These are phyloP conservation scores for Drosophila nigricruria DNA, from an alignment of 2,888 invertebrate species.

Conservation along the genomic window DNA sequence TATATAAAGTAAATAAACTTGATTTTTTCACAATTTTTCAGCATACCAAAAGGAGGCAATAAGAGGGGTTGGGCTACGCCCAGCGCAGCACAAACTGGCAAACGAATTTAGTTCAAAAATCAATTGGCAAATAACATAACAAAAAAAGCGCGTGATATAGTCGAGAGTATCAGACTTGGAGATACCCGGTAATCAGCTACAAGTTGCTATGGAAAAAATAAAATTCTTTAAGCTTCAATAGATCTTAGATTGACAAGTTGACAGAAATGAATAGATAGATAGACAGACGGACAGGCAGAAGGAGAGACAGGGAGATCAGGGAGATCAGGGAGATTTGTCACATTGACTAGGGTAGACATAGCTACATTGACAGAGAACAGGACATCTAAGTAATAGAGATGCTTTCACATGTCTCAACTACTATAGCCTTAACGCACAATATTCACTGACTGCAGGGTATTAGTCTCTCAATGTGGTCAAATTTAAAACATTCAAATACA, in stretches of 20 bases:
- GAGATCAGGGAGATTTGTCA: too few species aligned
- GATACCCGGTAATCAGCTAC: neutral
- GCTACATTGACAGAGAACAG: too few species aligned
- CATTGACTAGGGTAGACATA: too few species aligned
- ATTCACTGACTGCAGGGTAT: neutral
- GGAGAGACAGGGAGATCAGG: neutral
- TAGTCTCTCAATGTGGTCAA: neutral
- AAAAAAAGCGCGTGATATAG: neutral
- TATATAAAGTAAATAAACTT: slow-evolving; percentile 69
- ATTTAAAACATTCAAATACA: too few species aligned
- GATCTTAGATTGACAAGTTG: neutral
- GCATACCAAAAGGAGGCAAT: slow-evolving; percentile 21
- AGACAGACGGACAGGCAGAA: neutral
- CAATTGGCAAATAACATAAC: slow-evolving; percentile 5
- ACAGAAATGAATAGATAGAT: accelerated
- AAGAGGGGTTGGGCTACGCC: slow-evolving; percentile 8
- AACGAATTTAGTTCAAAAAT: slow-evolving; percentile 7
- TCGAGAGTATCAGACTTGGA: neutral
- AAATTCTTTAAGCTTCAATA: neutral
- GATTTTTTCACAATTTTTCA: slow-evolving; percentile 43
- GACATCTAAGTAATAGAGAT: too few species aligned
- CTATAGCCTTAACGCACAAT: neutral
- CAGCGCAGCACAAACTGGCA: neutral
- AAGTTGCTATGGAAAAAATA: too few species aligned
- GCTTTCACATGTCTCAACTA: too few species aligned